Evolutionary conservation across 1,140 invertebrate genomes (phyloP).

Genomic region (Drosophila takahashii): DNA sequence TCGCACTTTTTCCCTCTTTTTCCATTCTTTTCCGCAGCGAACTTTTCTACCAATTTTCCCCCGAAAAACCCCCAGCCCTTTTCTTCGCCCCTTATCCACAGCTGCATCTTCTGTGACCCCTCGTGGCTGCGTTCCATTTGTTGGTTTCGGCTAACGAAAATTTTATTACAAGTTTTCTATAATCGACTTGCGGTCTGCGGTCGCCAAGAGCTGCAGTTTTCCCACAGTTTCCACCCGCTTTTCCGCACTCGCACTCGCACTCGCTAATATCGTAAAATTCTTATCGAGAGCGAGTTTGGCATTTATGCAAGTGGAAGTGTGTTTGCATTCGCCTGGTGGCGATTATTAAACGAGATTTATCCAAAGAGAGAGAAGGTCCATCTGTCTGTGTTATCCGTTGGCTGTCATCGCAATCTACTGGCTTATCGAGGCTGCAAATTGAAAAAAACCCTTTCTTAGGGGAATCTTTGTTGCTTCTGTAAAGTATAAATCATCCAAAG

Average conservation of each 20-base stretch:
- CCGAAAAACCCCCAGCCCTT: not conserved
- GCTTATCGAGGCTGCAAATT: not conserved
- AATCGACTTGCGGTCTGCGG: slow-evolving; percentile 70
- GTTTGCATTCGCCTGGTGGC: slow-evolving; percentile 11
- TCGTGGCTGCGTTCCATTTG: slow-evolving; percentile 61
- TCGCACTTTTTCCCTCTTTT: slow-evolving; percentile 11
- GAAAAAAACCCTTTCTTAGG: not conserved
- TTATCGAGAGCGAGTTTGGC: slow-evolving; percentile 27
- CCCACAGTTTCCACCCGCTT: slow-evolving; percentile 1
- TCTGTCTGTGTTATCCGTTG: not conserved
- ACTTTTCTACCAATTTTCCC: slow-evolving; percentile 60
- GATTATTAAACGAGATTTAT: slow-evolving; percentile 6
- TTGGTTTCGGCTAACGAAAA: slow-evolving; percentile 71
- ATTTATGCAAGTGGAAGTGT: slow-evolving; percentile 20
- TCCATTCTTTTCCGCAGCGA: slow-evolving; percentile 29
- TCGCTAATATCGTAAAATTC: slow-evolving; percentile 65
- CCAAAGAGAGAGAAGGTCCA: not conserved
- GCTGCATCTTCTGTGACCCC: slow-evolving; percentile 18
- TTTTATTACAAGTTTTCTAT: slow-evolving; percentile 79
- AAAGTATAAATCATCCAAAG: not conserved
- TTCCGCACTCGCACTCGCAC: slow-evolving; percentile 1
- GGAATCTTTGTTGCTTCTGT: not conserved
- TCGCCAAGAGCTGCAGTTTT: slow-evolving; percentile 26
- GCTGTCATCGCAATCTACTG: slow-evolving; percentile 8
- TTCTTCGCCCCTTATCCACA: not conserved